Evolutionary conservation across 2,113 vertebrate species (phyloP).

Genomic region (Platichthys flesus): DNA sequence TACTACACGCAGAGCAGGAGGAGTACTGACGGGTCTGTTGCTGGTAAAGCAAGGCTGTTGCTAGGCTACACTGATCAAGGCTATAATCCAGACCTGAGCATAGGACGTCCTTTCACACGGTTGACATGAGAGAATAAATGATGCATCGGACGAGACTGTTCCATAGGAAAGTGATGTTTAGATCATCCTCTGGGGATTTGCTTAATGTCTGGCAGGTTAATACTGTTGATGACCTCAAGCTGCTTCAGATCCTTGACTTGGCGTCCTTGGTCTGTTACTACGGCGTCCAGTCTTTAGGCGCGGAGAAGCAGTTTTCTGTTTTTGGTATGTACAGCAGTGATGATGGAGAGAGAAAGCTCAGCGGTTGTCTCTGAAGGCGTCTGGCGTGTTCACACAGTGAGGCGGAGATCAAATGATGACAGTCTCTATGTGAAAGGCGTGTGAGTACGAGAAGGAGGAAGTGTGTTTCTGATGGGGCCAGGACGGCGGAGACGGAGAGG

Average conservation of each 20-base stretch:
- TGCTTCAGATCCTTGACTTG: slow-evolving; percentile 38
- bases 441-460: slow-evolving; percentile 72
- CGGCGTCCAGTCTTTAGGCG: slow-evolving; percentile 44
- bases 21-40: slow-evolving; percentile 15
- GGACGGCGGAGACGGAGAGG: slow-evolving; percentile 59
- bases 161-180: slow-evolving; percentile 25
- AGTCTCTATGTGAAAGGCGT: slow-evolving; percentile 84
- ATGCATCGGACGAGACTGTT: slow-evolving; percentile 7
- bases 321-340: slow-evolving; percentile 68
- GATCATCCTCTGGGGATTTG: slow-evolving; percentile 13
- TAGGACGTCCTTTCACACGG: slow-evolving; percentile 37
- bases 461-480: slow-evolving; percentile 72
- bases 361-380: slow-evolving; percentile 52
- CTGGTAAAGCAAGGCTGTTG: slow-evolving; percentile 25
- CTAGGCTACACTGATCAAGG: slow-evolving; percentile 65
- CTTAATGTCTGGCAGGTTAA: slow-evolving; percentile 19
- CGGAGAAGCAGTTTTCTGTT: slow-evolving; percentile 57
- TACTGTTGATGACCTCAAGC: slow-evolving; percentile 21
- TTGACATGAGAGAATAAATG: slow-evolving; percentile 33
- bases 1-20: slow-evolving; percentile 22
- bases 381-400: not conserved
- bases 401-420: slow-evolving; percentile 81
- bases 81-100: slow-evolving; percentile 70
- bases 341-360: slow-evolving; percentile 18
- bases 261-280: slow-evolving; percentile 39